phyloP scores from a whole-genome alignment of 2,797 vertebrate genomes.

The Phaenicophaeus curvirostris region DNA sequence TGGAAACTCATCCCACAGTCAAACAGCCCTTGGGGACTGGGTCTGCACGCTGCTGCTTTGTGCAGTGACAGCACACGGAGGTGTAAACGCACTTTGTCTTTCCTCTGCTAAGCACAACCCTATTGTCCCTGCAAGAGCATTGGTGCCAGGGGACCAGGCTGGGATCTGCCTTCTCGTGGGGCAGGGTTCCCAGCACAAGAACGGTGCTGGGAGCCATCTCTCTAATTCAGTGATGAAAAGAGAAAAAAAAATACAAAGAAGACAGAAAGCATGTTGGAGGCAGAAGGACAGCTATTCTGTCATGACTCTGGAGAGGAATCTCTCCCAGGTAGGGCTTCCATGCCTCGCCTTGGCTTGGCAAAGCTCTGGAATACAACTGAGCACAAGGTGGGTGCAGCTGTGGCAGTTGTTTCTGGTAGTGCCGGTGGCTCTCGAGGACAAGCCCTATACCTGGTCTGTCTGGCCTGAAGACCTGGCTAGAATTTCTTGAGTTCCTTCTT shows the following conservation, averaged over 20 bases:
- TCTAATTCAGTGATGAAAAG: background rate
- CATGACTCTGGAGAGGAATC: background rate
- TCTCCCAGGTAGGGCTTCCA: background rate
- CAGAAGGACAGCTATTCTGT: background rate
- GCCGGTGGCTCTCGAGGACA: background rate
- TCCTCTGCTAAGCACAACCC: background rate
- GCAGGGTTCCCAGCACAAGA: background rate
- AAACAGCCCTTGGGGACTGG: background rate
- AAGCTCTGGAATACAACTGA: background rate
- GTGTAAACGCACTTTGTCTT: background rate
- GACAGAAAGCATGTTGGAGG: background rate
- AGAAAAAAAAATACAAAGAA: background rate
- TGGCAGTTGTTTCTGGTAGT: background rate
- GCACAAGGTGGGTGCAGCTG: background rate
- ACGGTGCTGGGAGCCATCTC: background rate
- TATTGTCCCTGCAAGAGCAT: background rate
- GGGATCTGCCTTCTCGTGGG: background rate
- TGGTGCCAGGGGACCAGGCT: background rate
- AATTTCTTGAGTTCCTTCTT: background rate
- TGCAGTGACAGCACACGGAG: background rate
- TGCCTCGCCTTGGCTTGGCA: background rate
- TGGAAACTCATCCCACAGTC: background rate
- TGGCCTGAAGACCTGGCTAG: background rate
- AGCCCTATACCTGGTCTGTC: background rate
- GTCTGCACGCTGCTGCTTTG: background rate